Evolutionary conservation across 2,888 invertebrate species (phyloP), one percentile per base, ranked within the genome.

Genomic region (Drosophila pseudotakahashii): DNA sequence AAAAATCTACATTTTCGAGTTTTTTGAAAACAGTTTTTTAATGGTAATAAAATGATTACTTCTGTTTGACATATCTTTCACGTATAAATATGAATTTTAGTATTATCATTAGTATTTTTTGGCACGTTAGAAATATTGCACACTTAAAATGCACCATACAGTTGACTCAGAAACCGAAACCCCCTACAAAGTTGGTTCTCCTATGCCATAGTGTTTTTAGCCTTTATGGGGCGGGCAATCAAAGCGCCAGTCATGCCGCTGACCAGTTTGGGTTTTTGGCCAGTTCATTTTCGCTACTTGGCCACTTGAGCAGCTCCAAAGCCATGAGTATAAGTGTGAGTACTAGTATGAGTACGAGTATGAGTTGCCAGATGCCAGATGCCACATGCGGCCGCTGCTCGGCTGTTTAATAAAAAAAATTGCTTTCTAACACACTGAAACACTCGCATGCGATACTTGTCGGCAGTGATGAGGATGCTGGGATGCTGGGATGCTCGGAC

Each of bases 171-270:
- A 19, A 19, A 19, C 19, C 19, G 19, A 19, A 19, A 19, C 19
- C 1, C 19, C 19, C 19, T 19, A 19, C 19, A 19, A 19, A 19
- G 19, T 19, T 26, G 26, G 26, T 26, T 26, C 5, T 2, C 26
- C 26, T 26, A 26, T 26, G 2, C 26, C 26, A 26, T 26, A 5
- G 26, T 26, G 26, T 26, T 1, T 26, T 26, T 26, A 5, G 26
- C 26, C 26, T 26, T 26, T 26, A 26, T 30, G 30, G 30, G 30
- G 26, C 2, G 7, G 30, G 30, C 30, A 42, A 48, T 63, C 63
- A 69, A 70, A 66, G 7, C 39, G 67, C 67, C 13, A 67, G 67
- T 70, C 70, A 70, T 54, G 59, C 32, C 51, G 26, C 36, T 53
- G 58, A 48, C 58, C 45, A 48, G 39, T 44, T 58, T 11, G 13